Evolutionary conservation across 1,140 invertebrate species (phyloP).

Genomic region (Armadillidium nasatum): DNA sequence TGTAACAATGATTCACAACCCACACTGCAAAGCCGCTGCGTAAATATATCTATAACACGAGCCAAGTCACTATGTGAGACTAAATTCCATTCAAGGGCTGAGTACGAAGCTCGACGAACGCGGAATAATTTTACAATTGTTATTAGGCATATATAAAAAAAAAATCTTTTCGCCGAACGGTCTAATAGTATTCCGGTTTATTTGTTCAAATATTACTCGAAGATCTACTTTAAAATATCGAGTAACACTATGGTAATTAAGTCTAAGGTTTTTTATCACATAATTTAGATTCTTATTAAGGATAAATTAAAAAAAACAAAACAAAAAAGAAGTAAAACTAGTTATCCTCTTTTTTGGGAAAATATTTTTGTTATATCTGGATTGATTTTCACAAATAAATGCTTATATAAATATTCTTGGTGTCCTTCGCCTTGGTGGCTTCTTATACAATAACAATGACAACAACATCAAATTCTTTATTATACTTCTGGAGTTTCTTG

Average conservation of each 20-base stretch:
- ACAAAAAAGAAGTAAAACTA: neutral
- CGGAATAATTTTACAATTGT: neutral
- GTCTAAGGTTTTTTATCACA: no score
- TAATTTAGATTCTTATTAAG: no score
- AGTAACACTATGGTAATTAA: no score
- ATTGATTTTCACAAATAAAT: neutral
- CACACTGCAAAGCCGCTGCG: no score
- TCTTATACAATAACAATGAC: neutral
- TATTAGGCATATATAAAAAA: neutral
- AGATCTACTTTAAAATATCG: neutral
- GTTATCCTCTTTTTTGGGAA: neutral
- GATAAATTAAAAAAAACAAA: neutral
- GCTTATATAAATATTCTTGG: neutral
- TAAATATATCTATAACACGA: neutral
- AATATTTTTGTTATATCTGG: neutral
- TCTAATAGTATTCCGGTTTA: neutral
- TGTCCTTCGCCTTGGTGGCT: slow-evolving; percentile 1
- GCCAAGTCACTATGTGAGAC: neutral
- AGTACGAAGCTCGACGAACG: neutral
- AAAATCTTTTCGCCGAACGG: neutral
- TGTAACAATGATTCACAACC: neutral
- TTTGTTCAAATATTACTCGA: neutral
- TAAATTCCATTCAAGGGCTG: neutral
- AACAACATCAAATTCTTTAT: neutral
- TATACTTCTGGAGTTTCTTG: neutral